phyloP scores from a whole-genome alignment of 2,797 vertebrate species.

The Ctenochaetus hawaiiensis region DNA sequence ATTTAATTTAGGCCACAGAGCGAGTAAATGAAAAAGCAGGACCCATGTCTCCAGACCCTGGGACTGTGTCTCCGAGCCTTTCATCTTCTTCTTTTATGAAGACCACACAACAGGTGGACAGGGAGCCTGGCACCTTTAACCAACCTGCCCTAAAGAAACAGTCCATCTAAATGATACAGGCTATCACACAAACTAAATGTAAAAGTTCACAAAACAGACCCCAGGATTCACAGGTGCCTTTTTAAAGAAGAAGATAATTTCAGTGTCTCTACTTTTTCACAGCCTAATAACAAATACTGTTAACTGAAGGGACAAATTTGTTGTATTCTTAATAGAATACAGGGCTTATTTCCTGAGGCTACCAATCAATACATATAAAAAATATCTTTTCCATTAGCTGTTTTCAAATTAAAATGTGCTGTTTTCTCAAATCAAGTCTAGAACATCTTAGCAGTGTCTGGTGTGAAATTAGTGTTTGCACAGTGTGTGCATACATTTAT shows the following conservation, averaged over 20 bases:
- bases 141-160: conserved; percentile 32
- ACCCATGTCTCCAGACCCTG: conserved; percentile 60
- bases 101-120: conserved; percentile 65
- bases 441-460: conserved; percentile 9
- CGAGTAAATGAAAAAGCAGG: conserved; percentile 73
- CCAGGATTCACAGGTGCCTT: conserved; percentile 30
- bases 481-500: not conserved
- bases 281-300: conserved; percentile 33
- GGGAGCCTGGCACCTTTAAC: conserved; percentile 35
- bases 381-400: conserved; percentile 47
- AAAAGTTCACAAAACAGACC: conserved; percentile 46
- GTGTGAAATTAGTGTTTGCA: not conserved
- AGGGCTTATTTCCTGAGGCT: conserved; percentile 59
- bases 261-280: conserved; percentile 52
- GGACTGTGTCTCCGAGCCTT: conserved; percentile 55
- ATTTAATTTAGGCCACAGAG: conserved; percentile 76
- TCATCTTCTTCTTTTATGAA: conserved; percentile 66
- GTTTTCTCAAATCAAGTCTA: conserved; percentile 28
- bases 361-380: conserved; percentile 15
- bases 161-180: conserved; percentile 17
- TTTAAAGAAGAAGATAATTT: conserved; percentile 38
- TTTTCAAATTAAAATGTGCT: conserved; percentile 28
- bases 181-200: conserved; percentile 34
- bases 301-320: conserved; percentile 41
- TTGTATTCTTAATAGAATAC: conserved; percentile 32